Evolutionary conservation across 2,113 vertebrate species (phyloP).

Genomic region (Podarcis raffonei): DNA sequence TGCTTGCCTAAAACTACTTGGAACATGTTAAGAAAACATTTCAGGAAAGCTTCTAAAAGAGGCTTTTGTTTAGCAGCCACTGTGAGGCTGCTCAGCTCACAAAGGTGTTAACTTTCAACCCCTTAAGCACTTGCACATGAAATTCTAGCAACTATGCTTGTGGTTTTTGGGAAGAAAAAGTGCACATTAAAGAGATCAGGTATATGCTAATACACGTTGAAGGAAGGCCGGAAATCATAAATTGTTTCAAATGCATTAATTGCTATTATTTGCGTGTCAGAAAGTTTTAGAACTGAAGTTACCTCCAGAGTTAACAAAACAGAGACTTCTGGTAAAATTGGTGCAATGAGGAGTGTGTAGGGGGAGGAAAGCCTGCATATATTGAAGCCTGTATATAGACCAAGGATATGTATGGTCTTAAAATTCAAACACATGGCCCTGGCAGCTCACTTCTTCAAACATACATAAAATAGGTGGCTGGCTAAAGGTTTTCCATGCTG

Average conservation of each 20-base stretch:
- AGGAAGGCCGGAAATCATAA: conserved; percentile 80
- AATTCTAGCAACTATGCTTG: conserved; percentile 86
- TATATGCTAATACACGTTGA: conserved; percentile 82
- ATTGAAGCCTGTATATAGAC: too few species aligned
- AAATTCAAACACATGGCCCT: background rate
- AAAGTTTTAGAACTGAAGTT: conserved; percentile 53
- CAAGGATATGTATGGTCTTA: background rate
- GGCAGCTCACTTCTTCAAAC: background rate
- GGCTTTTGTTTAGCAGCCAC: conserved; percentile 92
- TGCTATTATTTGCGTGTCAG: conserved; percentile 72
- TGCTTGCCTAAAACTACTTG: conserved; percentile 99
- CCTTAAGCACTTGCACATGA: conserved; percentile 99
- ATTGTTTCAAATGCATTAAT: conserved; percentile 78
- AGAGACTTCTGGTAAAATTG: conserved; percentile 39
- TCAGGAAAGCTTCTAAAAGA: conserved; percentile 94
- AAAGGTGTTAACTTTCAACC: conserved; percentile 98
- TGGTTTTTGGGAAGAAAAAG: conserved; percentile 86
- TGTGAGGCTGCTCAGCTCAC: conserved; percentile 87
- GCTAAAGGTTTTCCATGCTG: background rate
- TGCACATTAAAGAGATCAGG: conserved; percentile 84
- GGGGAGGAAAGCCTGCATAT: background rate
- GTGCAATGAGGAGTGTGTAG: conserved; percentile 27
- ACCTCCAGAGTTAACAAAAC: conserved; percentile 66
- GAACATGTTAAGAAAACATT: conserved; percentile 99
- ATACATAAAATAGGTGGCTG: background rate